phyloP scores from a whole-genome alignment of 2,888 invertebrate species.

The Harmothoe impar region DNA sequence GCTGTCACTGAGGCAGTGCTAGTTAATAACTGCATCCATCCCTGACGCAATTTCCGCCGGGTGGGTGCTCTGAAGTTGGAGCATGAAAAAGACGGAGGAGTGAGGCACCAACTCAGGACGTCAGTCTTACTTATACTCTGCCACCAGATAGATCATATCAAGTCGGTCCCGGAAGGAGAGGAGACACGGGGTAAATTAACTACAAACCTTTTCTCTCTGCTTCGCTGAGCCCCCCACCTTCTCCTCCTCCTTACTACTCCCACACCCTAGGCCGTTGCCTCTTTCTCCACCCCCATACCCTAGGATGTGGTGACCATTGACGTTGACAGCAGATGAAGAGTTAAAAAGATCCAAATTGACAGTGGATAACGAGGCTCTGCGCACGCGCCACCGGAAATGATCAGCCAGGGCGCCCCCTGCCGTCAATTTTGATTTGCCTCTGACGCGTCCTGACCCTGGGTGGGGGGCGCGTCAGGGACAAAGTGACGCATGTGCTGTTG shows the following conservation, averaged over 20 bases:
- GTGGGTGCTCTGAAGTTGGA: not conserved
- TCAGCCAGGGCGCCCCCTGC: slow-evolving; percentile 48
- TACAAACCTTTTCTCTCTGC: not conserved
- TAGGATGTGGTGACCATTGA: not conserved
- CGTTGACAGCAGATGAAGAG: slow-evolving; percentile 45
- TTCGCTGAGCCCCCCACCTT: not conserved
- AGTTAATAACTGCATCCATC: not conserved
- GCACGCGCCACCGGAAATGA: slow-evolving; percentile 37
- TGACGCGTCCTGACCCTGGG: slow-evolving; percentile 27
- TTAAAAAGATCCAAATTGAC: slow-evolving; percentile 58
- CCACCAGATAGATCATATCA: not conserved
- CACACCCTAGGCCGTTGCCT: not conserved
- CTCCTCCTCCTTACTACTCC: not conserved
- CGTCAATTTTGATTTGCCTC: slow-evolving; percentile 44
- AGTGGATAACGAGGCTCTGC: slow-evolving; percentile 49
- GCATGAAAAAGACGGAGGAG: not conserved
- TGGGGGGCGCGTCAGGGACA: not conserved
- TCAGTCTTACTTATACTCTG: slow-evolving; percentile 16
- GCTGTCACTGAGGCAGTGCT: not conserved
- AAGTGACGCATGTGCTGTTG: slow-evolving; percentile 36
- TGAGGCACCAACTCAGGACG: not conserved
- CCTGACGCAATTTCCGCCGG: not conserved
- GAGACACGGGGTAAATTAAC: not conserved
- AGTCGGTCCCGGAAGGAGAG: not conserved
- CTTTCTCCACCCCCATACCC: not conserved